These are phyloP conservation scores for Protonemura montana DNA, from an alignment of 2,888 invertebrate genomes.

Conservation along the genomic window DNA sequence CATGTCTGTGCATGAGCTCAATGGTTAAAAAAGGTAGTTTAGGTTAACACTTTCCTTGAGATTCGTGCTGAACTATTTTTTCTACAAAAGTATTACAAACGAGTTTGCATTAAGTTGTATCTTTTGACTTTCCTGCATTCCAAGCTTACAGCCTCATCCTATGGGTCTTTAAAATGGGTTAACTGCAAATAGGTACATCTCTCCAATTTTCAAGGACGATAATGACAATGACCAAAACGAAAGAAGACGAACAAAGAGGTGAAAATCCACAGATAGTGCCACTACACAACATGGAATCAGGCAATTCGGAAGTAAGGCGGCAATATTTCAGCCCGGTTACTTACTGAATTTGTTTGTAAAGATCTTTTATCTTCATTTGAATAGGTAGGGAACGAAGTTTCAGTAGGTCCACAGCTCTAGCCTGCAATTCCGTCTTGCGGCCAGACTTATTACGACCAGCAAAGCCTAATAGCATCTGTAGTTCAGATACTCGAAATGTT, in stretches of 20 bases:
- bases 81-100: no score
- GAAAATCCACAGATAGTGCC: neutral
- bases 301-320: constrained; percentile 13
- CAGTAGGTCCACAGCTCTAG: constrained; percentile 75
- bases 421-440: constrained; percentile 80
- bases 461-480: constrained; percentile 82
- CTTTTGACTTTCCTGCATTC: constrained; percentile 18
- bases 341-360: constrained; percentile 71
- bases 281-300: neutral
- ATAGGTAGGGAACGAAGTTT: constrained; percentile 70
- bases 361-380: constrained; percentile 70
- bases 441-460: constrained; percentile 82
- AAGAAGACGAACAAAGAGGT: neutral
- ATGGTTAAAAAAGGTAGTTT: no score
- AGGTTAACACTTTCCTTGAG: no score
- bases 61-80: no score
- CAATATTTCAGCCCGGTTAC: constrained; percentile 53
- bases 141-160: neutral
- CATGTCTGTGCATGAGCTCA: no score
- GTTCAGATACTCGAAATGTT: constrained; percentile 83
- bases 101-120: neutral
- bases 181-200: no score
- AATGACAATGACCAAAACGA: neutral
- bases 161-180: no score
- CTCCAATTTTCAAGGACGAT: no score